Evolutionary conservation across 1,140 invertebrate species (phyloP).

Genomic region (Popillia japonica): DNA sequence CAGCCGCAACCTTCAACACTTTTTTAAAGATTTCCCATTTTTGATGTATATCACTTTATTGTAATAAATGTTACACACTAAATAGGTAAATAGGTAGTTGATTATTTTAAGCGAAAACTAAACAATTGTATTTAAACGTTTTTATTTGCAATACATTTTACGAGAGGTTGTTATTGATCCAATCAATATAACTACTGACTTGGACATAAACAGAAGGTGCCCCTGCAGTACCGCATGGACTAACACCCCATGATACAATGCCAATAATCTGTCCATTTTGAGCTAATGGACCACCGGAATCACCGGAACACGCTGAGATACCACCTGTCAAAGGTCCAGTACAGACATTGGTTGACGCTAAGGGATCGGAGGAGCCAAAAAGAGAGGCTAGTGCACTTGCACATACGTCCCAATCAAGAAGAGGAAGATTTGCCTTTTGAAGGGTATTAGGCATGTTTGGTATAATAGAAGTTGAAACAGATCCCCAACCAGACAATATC

Average conservation of each 20-base stretch:
- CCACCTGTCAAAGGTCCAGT: conserved; percentile 62
- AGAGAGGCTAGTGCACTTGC: conserved; percentile 40
- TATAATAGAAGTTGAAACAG: conserved; percentile 48
- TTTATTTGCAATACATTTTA: too few species aligned
- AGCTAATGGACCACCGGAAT: conserved; percentile 67
- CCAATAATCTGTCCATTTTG: conserved; percentile 63
- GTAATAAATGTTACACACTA: too few species aligned
- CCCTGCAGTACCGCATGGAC: conserved; percentile 70
- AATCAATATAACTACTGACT: conserved; percentile 66
- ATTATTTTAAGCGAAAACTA: too few species aligned
- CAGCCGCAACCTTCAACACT: too few species aligned
- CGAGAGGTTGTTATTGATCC: conserved; percentile 29
- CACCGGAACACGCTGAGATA: conserved; percentile 64
- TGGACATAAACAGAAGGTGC: conserved; percentile 74
- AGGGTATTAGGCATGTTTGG: conserved; percentile 58
- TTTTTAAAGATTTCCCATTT: too few species aligned
- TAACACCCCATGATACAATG: conserved; percentile 76
- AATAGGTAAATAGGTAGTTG: too few species aligned
- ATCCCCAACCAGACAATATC: conserved; percentile 61
- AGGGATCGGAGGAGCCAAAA: conserved; percentile 45
- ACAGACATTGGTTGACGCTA: conserved; percentile 65
- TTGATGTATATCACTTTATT: too few species aligned
- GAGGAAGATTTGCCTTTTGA: conserved; percentile 54
- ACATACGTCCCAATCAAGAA: not conserved
- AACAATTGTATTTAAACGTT: too few species aligned